Evolutionary conservation across 2,888 invertebrate genomes (phyloP), one percentile per base, ranked within the genome.

Genomic region (Plutella xylostella): DNA sequence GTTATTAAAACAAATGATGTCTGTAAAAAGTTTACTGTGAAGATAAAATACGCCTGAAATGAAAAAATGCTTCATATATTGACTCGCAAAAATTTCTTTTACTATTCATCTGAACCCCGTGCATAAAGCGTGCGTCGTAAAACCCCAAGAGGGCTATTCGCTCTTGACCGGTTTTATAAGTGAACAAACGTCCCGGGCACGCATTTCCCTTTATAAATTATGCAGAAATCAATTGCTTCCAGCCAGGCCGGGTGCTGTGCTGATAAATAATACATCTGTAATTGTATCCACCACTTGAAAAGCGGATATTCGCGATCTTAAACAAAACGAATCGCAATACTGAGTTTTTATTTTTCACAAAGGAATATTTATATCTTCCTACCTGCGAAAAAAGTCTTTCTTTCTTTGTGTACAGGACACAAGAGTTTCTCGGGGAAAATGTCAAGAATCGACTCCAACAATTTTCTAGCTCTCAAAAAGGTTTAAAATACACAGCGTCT

Each of bases 201-300:
- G 79, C 79, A 77, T 79, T 80, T 75, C 72, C 70, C 64, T 63
- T 76, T 68, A 65, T 82, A 78, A 83, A 82, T 82, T 80, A 83
- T 83, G 78, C 75, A 83, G 70, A 82, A 78, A 82, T 82, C 82
- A 82, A 83, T 83, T 83, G 72, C 75, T 79, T 78, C 70, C 66
- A 72, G 70, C 68, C 66, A 63, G 59, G 62, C 60, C 56, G 63
- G 14, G 57, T 61, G 62, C 66, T 62, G 57, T 58, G n/a, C 68
- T 71, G 71, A 72, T 80, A 78, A 76, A 79, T 83, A 79, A 79
- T 72, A 75, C 72, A 76, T 76, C 57, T 67, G 77, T 82, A 82
- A 82, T 80, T 76, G 77, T 72, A 71, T 71, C 66, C 67, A 25
- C 9, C 56, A 57, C 58, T 60, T 56, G 58, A n/a, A n/a, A n/a